Evolutionary conservation across 2,797 vertebrate genomes (phyloP).

Genomic region (Microctenopoma lineatum): DNA sequence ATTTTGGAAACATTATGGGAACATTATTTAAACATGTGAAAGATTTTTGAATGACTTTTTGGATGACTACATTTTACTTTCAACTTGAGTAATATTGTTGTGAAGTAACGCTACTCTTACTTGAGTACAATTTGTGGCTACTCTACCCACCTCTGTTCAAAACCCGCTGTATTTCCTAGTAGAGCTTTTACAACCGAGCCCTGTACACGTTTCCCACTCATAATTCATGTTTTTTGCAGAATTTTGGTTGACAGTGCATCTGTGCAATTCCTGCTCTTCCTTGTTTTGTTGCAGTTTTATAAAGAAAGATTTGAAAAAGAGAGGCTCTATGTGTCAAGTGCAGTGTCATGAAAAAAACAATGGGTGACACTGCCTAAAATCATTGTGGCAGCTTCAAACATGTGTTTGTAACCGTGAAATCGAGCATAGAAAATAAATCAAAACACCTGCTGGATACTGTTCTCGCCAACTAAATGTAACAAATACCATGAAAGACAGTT

Average conservation of each 20-base stretch:
- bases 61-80: too few species aligned
- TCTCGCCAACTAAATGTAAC: conserved; percentile 67
- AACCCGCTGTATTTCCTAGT: conserved; percentile 25
- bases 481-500: conserved; percentile 63
- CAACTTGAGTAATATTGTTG: too few species aligned
- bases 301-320: conserved; percentile 55
- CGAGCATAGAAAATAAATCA: conserved; percentile 67
- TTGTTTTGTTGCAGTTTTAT: conserved; percentile 49
- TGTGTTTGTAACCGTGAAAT: conserved; percentile 67
- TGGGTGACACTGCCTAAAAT: conserved; percentile 62
- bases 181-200: conserved; percentile 33
- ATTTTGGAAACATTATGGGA: too few species aligned
- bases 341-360: conserved; percentile 35
- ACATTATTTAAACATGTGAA: too few species aligned
- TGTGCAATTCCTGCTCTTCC: conserved; percentile 27
- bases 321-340: conserved; percentile 46
- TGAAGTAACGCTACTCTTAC: too few species aligned
- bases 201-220: conserved; percentile 22
- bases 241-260: conserved; percentile 42
- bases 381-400: conserved; percentile 63
- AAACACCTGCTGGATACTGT: conserved; percentile 61
- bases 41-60: too few species aligned
- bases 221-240: conserved; percentile 28
- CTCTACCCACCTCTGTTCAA: not conserved
- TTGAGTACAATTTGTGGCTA: too few species aligned